A percentile compares a stretch with the other conserved stretches of the same genome.
Conservation (phyloP, 2,797 vertebrate genomes). For the Neopelma chrysocephalum region DNA sequence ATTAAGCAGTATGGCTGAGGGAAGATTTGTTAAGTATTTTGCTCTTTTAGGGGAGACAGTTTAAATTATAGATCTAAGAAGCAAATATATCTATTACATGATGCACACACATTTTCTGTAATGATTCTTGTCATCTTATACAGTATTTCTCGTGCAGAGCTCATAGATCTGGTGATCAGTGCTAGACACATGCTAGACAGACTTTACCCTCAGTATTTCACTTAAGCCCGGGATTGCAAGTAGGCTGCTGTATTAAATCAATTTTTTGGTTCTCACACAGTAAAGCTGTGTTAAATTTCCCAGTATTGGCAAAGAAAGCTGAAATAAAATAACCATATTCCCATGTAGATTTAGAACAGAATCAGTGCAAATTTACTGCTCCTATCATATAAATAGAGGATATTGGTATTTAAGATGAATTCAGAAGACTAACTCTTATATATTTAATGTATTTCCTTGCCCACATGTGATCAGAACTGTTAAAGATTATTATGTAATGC, state of each 20-base stretch:
- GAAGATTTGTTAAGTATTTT: neutral
- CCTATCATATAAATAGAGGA: neutral
- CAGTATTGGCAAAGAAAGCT: constrained; percentile 17
- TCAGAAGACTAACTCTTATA: neutral
- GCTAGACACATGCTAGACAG: neutral
- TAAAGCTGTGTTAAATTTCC: constrained; percentile 22
- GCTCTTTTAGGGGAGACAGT: neutral
- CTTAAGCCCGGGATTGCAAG: constrained; percentile 25
- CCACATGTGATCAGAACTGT: neutral
- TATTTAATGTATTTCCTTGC: neutral
- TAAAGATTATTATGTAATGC: neutral
- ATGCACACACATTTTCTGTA: neutral
- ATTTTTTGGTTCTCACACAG: constrained; percentile 33
- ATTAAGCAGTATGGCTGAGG: neutral
- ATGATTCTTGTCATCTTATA: neutral
- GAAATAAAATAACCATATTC: constrained; percentile 25
- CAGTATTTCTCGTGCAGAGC: neutral
- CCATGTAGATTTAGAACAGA: neutral
- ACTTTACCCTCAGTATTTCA: neutral
- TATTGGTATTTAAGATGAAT: neutral
- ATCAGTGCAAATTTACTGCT: neutral
- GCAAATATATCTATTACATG: neutral
- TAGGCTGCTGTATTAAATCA: constrained; percentile 30
- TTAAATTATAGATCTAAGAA: neutral
- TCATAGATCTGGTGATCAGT: neutral